Evolutionary conservation across 2,113 vertebrate species (phyloP), one percentile per base, ranked within the genome.

Genomic region (Columbina picui): DNA sequence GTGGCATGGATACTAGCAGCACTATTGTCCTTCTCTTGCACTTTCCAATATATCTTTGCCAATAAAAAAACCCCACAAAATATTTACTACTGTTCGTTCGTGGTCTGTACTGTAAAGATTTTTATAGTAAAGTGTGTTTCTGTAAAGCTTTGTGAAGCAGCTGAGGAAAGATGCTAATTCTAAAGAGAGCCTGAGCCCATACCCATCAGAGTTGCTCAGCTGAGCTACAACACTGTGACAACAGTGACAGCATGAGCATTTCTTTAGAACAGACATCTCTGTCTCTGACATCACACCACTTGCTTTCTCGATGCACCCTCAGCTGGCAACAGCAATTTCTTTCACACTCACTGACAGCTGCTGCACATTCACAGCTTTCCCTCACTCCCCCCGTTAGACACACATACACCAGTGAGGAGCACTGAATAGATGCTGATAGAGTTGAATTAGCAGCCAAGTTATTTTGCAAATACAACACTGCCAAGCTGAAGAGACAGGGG

Each of bases 341-440:
- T 65, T 67, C 52, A 73, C 17, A 43, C 1, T 13, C 23, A 47
- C 34, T 63, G 38, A 45, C 12, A 71, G 56, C n/a, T 43, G 45
- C 71, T 77, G 34, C 71, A 38, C 2, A 1, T 30, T 18, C 43
- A 70, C 49, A 70, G 38, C 59, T 14, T 53, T 36, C 52, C 67
- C 32, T 65, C 32, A 8, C 45, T 39, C 45, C 12, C n/a, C 25
- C 23, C 14, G 21, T 20, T 22, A 59, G 30, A 32, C 6, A 23
- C 45, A 27, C 4, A 27, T 1, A 38, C 8, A 6, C 14, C 3
- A 4, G 2, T 7, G 17, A 43, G 34, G 15, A 41, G 14, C 26
- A 52, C 22, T 2, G 3, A 65, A 25, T 15, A 79, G 32, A 56
- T 20, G 20, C 18, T 7, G 19, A 34, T 14, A 26, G 1, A 34